A percentile compares a stretch with the other conserved stretches of the same genome.
Evolutionary conservation across 2,797 vertebrate species (phyloP).

Genomic region (Acridotheres tristis): DNA sequence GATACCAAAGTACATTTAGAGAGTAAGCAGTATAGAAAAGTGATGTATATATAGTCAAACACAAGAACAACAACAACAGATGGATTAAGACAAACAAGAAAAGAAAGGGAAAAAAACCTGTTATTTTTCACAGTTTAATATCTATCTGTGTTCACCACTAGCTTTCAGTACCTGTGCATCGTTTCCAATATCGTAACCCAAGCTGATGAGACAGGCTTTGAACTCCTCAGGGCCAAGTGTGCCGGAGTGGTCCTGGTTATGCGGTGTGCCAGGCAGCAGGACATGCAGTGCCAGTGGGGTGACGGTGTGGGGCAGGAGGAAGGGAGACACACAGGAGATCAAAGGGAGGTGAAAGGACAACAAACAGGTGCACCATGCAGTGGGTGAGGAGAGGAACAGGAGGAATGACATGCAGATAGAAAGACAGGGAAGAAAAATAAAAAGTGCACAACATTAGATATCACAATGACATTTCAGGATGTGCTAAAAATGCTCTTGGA

Average conservation of each 20-base stretch:
- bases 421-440: conserved; percentile 80
- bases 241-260: conserved; percentile 96
- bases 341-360: conserved; percentile 49
- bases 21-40: neutral
- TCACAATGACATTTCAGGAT: conserved; percentile 70
- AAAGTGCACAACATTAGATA: conserved; percentile 93
- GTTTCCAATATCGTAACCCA: conserved; percentile 99
- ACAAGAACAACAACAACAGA: conserved; percentile 59
- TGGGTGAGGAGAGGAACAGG: conserved; percentile 65
- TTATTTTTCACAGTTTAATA: conserved; percentile 77
- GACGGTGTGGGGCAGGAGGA: conserved; percentile 67
- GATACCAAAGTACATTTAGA: conserved; percentile 7
- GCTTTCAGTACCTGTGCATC: conserved; percentile 94
- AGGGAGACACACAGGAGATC: neutral
- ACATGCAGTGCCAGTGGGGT: conserved; percentile 82
- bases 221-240: conserved; percentile 98
- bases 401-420: conserved; percentile 67
- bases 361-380: conserved; percentile 82
- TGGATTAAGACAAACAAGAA: conserved; percentile 74
- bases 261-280: conserved; percentile 80
- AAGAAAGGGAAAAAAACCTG: conserved; percentile 75
- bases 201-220: conserved; percentile 99
- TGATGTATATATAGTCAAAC: neutral
- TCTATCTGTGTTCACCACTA: conserved; percentile 72
- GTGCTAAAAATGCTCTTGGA: conserved; percentile 72